phyloP scores from a whole-genome alignment of 1,140 invertebrate genomes.

The Trichomalopsis sarcophagae region DNA sequence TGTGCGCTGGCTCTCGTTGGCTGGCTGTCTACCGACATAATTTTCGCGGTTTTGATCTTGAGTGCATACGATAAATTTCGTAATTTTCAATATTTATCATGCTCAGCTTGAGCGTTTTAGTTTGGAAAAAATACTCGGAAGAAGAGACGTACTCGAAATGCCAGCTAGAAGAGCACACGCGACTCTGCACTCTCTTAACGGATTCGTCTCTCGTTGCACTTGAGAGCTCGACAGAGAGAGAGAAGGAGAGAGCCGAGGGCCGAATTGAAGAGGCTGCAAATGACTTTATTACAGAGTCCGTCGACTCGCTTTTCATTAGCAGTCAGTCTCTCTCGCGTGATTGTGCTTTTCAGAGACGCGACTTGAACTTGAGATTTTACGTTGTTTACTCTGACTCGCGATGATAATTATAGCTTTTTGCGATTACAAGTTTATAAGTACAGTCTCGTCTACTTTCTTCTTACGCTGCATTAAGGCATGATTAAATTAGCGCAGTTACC shows the following conservation, averaged over 20 bases:
- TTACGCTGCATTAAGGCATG: no score
- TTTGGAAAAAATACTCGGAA: neutral
- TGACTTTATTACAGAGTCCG: conserved; percentile 20
- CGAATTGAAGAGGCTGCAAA: conserved; percentile 21
- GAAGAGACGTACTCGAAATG: neutral
- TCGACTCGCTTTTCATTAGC: neutral
- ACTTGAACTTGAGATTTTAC: neutral
- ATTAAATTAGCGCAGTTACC: no score
- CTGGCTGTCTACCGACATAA: neutral
- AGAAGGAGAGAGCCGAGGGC: neutral
- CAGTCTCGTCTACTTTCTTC: no score
- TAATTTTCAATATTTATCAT: neutral
- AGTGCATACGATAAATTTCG: neutral
- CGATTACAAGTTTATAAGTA: no score
- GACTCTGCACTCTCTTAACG: neutral
- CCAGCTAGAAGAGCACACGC: neutral
- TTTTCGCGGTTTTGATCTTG: neutral
- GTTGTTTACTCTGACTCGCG: no score
- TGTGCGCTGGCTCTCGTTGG: neutral
- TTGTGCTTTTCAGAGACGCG: conserved; percentile 8
- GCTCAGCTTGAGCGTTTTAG: no score
- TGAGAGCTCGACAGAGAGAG: no score
- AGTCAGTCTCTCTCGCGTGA: neutral
- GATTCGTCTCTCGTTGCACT: no score
- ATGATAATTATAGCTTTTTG: no score